Conservation (phyloP, 2,888 invertebrate species). For the Drosophila melanosoma region DNA sequence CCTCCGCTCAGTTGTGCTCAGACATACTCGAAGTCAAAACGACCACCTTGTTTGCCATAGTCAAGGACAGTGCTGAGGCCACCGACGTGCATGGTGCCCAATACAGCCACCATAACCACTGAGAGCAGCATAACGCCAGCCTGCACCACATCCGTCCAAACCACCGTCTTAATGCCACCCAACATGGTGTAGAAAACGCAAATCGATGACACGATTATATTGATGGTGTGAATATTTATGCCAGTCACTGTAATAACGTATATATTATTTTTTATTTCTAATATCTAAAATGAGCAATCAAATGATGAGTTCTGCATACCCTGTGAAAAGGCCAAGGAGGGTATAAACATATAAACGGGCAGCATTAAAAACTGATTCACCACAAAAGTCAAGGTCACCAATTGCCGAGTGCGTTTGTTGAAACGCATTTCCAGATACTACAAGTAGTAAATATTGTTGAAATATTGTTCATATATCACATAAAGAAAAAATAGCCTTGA, state of each 20-base stretch:
- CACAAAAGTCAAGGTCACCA: conserved; percentile 82
- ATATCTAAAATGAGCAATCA: background rate
- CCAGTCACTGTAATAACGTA: conserved; percentile 86
- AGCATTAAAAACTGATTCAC: conserved; percentile 80
- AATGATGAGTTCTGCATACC: conserved; percentile 59
- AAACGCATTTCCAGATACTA: conserved; percentile 84
- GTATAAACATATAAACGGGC: conserved; percentile 83
- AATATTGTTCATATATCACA: background rate
- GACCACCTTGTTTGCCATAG: conserved; percentile 82
- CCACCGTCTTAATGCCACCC: conserved; percentile 86
- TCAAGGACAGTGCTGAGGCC: conserved; percentile 83
- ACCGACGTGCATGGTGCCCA: conserved; percentile 84
- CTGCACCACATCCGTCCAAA: conserved; percentile 86
- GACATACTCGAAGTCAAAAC: conserved; percentile 84
- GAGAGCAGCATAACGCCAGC: conserved; percentile 84
- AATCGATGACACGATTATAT: conserved; percentile 86
- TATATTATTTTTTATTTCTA: background rate
- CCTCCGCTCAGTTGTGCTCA: background rate
- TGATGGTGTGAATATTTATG: conserved; percentile 86
- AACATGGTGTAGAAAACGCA: conserved; percentile 87
- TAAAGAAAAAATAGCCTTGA: background rate
- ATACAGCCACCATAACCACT: conserved; percentile 82
- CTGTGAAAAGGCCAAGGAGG: conserved; percentile 83
- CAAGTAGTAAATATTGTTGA: background rate
- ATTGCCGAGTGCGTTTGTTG: conserved; percentile 79